A percentile compares a stretch with the other conserved stretches of the same genome.
phyloP scores from a whole-genome alignment of 2,888 invertebrate genomes.

The Eumacrocentrus americanus region DNA sequence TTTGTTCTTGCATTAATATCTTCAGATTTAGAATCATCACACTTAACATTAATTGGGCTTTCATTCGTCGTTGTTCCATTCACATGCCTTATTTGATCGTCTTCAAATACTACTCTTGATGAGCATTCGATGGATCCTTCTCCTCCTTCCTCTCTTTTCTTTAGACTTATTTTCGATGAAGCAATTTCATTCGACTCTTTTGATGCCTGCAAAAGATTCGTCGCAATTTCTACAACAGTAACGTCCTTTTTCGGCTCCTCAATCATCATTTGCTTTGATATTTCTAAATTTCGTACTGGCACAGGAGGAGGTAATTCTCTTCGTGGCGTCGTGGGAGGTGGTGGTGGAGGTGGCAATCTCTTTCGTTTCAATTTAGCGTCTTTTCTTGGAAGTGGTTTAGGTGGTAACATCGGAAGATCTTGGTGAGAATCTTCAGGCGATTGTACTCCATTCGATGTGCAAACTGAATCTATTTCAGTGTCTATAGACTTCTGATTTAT shows the following conservation, averaged over 20 bases:
- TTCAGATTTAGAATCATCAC: slow-evolving; percentile 34
- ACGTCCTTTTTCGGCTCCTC: neutral
- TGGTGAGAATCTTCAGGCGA: slow-evolving; percentile 8
- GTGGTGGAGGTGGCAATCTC: slow-evolving; percentile 60
- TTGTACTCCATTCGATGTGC: neutral
- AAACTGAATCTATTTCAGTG: slow-evolving; percentile 4
- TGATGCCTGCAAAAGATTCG: slow-evolving; percentile 10
- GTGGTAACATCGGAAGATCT: slow-evolving; percentile 50
- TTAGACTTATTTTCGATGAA: neutral
- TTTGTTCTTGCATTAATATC: neutral
- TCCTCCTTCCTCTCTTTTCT: neutral
- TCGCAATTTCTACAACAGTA: slow-evolving; percentile 21
- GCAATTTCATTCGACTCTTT: slow-evolving; percentile 15
- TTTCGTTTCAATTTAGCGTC: slow-evolving; percentile 54
- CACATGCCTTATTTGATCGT: slow-evolving; percentile 1
- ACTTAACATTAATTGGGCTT: slow-evolving; percentile 59
- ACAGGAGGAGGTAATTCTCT: slow-evolving; percentile 42
- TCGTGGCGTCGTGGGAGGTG: slow-evolving; percentile 40
- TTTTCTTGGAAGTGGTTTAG: slow-evolving; percentile 59
- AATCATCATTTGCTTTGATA: neutral
- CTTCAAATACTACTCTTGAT: slow-evolving; percentile 16
- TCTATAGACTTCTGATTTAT: slow-evolving; percentile 42
- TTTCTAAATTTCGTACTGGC: slow-evolving; percentile 32
- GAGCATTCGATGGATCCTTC: slow-evolving; percentile 14
- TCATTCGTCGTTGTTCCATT: slow-evolving; percentile 22